These are phyloP conservation scores for Lordiphosa clarofinis DNA, from an alignment of 1,140 invertebrate genomes.

Conservation along the genomic window DNA sequence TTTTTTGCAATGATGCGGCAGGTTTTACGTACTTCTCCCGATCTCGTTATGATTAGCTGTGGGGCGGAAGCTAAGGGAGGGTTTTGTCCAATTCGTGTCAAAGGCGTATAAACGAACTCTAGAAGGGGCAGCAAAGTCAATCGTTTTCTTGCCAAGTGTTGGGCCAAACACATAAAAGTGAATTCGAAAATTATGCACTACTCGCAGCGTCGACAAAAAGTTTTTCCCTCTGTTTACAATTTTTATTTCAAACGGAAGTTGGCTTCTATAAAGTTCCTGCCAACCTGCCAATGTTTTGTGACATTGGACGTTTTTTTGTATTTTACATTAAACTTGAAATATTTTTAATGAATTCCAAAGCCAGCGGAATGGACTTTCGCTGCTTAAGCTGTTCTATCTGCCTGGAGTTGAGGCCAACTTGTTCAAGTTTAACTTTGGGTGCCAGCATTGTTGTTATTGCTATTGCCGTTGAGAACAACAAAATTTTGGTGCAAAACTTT, in stretches of 20 bases:
- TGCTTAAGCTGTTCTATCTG: constrained; percentile 17
- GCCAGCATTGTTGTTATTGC: constrained; percentile 11
- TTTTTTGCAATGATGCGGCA: constrained; percentile 65
- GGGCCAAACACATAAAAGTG: constrained; percentile 54
- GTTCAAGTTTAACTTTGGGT: constrained; percentile 21
- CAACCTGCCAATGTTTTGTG: constrained; percentile 39
- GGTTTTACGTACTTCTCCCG: constrained; percentile 39
- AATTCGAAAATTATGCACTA: constrained; percentile 70
- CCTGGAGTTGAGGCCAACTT: constrained; percentile 15
- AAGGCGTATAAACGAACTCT: constrained; percentile 37
- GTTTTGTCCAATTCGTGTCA: constrained; percentile 25
- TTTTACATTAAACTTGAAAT: constrained; percentile 50
- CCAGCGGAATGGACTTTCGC: constrained; percentile 19
- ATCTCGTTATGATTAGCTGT: constrained; percentile 50
- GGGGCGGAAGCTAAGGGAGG: constrained; percentile 8
- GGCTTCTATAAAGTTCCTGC: constrained; percentile 23
- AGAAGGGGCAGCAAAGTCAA: constrained; percentile 30
- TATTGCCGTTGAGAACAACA: constrained; percentile 2
- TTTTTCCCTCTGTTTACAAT: constrained; percentile 23
- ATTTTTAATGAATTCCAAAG: constrained; percentile 50
- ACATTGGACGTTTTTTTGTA: constrained; percentile 44
- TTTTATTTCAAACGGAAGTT: constrained; percentile 31
- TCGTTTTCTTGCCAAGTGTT: constrained; percentile 24
- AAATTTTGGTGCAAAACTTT: constrained; percentile 58
- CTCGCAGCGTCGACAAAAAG: constrained; percentile 22